A percentile compares a stretch with the other conserved stretches of the same genome.
These are phyloP conservation scores for Morinoia aosen DNA, from an alignment of 2,888 invertebrate genomes.

Conservation along the genomic window DNA sequence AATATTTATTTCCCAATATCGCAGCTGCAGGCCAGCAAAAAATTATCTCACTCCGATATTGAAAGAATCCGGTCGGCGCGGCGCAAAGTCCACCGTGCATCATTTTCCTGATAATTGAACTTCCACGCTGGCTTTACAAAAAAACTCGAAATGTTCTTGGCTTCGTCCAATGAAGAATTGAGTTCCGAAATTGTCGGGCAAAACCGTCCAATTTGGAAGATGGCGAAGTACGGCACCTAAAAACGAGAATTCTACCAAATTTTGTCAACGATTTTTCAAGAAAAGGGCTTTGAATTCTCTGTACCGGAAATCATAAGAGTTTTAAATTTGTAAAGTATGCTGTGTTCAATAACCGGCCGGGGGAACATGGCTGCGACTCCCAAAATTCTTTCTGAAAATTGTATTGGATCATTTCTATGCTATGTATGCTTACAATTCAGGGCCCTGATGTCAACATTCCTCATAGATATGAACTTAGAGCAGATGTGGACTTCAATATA, in stretches of 20 bases:
- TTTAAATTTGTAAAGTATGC: background rate
- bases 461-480: no score
- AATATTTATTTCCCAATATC: background rate
- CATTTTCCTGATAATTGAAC: background rate
- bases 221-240: slow-evolving; percentile 13
- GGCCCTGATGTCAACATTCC: background rate
- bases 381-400: background rate
- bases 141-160: slow-evolving; percentile 15
- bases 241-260: slow-evolving; percentile 20
- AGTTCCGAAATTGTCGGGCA: slow-evolving; percentile 18
- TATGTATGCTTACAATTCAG: background rate
- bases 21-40: background rate
- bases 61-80: background rate
- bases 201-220: slow-evolving; percentile 24
- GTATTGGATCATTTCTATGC: background rate
- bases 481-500: no score
- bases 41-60: background rate
- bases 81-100: slow-evolving; percentile 19
- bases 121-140: background rate
- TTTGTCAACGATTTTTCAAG: slow-evolving; percentile 21
- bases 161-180: slow-evolving; percentile 4
- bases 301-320: background rate
- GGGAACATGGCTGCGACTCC: background rate
- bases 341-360: background rate
- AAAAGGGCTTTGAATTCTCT: background rate